Conservation (phyloP, 2,113 vertebrate genomes). For the Cinclus cinclus region DNA sequence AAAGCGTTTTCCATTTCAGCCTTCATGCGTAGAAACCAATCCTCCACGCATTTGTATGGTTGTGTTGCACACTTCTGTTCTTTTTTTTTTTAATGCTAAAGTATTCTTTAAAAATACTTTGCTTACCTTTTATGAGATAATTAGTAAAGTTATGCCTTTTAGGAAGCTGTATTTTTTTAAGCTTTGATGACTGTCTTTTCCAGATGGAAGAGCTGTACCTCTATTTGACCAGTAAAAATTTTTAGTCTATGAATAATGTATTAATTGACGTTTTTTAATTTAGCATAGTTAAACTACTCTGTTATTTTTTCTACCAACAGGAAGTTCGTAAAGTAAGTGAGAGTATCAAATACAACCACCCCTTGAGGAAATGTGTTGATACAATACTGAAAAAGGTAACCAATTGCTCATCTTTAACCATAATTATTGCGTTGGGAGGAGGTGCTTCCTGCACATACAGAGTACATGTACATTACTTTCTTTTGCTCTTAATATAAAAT, state of each 20-base stretch:
- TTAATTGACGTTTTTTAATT: neutral
- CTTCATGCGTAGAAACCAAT: neutral
- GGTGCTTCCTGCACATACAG: neutral
- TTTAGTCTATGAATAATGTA: neutral
- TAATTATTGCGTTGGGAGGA: neutral
- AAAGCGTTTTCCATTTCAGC: neutral
- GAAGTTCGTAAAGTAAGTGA: slow-evolving; percentile 84
- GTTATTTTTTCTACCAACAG: slow-evolving; percentile 60
- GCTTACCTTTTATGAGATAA: neutral
- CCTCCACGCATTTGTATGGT: neutral
- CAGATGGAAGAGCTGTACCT: neutral
- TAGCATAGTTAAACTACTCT: neutral
- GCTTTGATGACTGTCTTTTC: neutral
- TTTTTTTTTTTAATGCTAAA: neutral
- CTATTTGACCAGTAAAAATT: neutral
- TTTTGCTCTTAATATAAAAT: neutral
- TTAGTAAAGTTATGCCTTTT: neutral
- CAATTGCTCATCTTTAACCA: neutral
- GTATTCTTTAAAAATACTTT: neutral
- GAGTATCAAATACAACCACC: slow-evolving; percentile 85
- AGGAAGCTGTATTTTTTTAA: neutral
- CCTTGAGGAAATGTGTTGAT: slow-evolving; percentile 87
- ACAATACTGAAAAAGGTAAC: slow-evolving; percentile 93
- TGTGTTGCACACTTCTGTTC: neutral
- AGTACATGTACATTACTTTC: neutral